A percentile compares a stretch with the other conserved stretches of the same genome.
Conservation (phyloP, 2,888 invertebrate species). For the Lutraria lutraria region DNA sequence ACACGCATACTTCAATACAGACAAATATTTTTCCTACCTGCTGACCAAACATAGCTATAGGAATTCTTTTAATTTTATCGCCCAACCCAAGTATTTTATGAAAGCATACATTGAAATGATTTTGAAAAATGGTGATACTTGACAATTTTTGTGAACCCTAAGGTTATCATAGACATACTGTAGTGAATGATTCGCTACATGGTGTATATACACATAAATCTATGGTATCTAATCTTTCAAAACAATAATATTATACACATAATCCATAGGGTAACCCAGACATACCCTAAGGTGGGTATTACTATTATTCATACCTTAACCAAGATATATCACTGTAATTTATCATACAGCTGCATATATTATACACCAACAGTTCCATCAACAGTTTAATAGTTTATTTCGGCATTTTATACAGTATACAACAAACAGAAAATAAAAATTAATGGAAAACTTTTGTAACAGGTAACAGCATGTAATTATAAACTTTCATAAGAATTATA, state of each 20-base stretch:
- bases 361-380: not conserved
- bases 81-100: conserved; percentile 34
- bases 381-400: too few relatives aligned
- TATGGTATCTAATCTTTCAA: conserved; percentile 22
- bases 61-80: conserved; percentile 37
- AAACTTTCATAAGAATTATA: too few relatives aligned
- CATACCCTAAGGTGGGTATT: not conserved
- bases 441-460: too few relatives aligned
- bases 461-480: too few relatives aligned
- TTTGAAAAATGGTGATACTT: conserved; percentile 12
- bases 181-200: conserved; percentile 14
- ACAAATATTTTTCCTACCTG: conserved; percentile 33
- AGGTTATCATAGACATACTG: conserved; percentile 25
- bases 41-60: conserved; percentile 29
- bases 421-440: too few relatives aligned
- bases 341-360: not conserved
- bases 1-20: conserved; percentile 29
- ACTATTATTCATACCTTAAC: not conserved
- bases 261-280: conserved; percentile 8
- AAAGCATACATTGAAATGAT: conserved; percentile 25
- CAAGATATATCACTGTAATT: not conserved
- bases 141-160: not conserved
- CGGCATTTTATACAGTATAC: too few relatives aligned
- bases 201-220: conserved; percentile 15
- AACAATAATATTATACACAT: conserved; percentile 34